Base-by-base conservation (phyloP, 2,113 vertebrate species). In the Prionailurus bengalensis region DNA sequence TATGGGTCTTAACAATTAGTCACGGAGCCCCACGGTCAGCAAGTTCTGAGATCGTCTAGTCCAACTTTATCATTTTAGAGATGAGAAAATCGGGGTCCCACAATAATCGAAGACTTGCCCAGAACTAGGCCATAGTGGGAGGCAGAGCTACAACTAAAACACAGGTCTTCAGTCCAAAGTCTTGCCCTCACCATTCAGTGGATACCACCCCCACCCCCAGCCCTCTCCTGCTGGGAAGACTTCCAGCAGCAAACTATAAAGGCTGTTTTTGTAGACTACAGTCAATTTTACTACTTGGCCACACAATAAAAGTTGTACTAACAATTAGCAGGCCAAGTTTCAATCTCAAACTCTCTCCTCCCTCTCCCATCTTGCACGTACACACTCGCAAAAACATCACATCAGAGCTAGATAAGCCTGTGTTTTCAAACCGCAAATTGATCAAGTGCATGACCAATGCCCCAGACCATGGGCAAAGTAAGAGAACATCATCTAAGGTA, bases 1-100 rank as follows among this genome's bases (percentile, higher is more conserved):
- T 83, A 73, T 39, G 31, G 39, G 36, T 92, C 48, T 94, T 85
- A 79, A 70, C 55, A 58, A 89, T 94, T 70, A 96, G 89, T 96
- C 96, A 94, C 61, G 83, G 78, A 94, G 80, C 29, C 48, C 39
- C 53, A 92, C 3, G 45, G 84, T 63, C 53, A 95, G 66, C 91
- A 95, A 95, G 61, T 71, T 94, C 91, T 53, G 51, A 85, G 19
- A 76, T 94, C 2, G n/a, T 80, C 70, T 97, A 39, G 31, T 94
- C 82, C 83, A 79, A 89, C 15, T 16, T 84, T 27, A 31, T 39
- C 81, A 85, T 87, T 74, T 89, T 76, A 76, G 36, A 61, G 53
- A 45, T 42, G 42, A 87, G 84, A 96, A 94, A 90, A 83, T 36
- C 31, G 31, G 55, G 58, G 17, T 14, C 79, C 42, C 16, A 2